Evolutionary conservation across 2,888 invertebrate species (phyloP).

Genomic region (Agriopis aurantiaria): DNA sequence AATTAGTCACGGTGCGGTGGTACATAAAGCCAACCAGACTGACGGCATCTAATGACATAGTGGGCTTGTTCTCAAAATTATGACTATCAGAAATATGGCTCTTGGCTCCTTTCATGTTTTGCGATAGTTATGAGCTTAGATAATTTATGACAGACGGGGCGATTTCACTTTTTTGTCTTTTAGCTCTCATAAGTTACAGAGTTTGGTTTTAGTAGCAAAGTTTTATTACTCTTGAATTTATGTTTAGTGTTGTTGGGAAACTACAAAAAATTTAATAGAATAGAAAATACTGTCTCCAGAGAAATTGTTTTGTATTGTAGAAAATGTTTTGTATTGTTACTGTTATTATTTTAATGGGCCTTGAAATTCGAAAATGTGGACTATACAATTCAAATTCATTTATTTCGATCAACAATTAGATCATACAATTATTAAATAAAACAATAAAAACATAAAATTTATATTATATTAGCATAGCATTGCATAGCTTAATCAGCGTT

Average conservation of each 20-base stretch:
- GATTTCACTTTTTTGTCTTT: constrained; percentile 17
- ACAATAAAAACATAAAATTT: too few relatives aligned
- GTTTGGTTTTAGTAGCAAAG: constrained; percentile 17
- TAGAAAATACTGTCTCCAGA: too few relatives aligned
- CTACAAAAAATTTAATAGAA: neutral
- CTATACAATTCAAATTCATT: too few relatives aligned
- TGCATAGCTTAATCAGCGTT: too few relatives aligned
- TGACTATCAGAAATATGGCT: constrained; percentile 43
- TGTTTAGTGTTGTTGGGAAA: constrained; percentile 8
- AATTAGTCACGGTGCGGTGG: constrained; percentile 78
- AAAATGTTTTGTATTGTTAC: too few relatives aligned
- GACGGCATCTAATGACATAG: constrained; percentile 53
- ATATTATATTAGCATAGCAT: too few relatives aligned
- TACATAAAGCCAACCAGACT: constrained; percentile 43
- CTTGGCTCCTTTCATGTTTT: constrained; percentile 38
- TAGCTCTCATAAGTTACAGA: constrained; percentile 12
- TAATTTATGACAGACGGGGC: constrained; percentile 28
- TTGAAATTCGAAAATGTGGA: too few relatives aligned
- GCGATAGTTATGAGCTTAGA: constrained; percentile 35
- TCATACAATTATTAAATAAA: too few relatives aligned
- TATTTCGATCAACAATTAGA: too few relatives aligned
- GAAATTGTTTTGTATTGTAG: too few relatives aligned
- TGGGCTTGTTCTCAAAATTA: constrained; percentile 47
- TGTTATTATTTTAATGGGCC: too few relatives aligned
- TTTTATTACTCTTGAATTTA: constrained; percentile 20